phyloP scores from a whole-genome alignment of 2,888 invertebrate species.

The Strigamia transsilvanica region DNA sequence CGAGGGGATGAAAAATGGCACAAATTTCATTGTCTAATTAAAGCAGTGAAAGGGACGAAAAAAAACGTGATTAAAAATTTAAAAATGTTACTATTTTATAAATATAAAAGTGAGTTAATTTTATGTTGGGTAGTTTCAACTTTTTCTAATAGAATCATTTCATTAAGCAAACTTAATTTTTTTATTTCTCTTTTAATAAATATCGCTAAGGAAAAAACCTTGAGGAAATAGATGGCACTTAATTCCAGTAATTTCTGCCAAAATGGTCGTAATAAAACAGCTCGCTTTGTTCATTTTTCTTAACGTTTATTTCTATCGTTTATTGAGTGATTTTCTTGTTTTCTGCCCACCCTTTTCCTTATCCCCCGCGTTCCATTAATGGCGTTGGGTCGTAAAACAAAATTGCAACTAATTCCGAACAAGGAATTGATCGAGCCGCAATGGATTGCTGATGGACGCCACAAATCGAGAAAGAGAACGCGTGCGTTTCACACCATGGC shows the following conservation, averaged over 20 bases:
- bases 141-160: not conserved
- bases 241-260: not conserved
- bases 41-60: not conserved
- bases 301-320: constrained; percentile 8
- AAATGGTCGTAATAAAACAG: not conserved
- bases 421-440: constrained; percentile 3
- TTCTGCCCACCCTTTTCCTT: constrained; percentile 8
- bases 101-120: not conserved
- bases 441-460: constrained; percentile 8
- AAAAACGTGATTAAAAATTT: not conserved
- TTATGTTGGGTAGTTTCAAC: not conserved
- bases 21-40: not conserved
- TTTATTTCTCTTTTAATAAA: no score
- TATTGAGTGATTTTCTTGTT: constrained; percentile 8
- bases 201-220: not conserved
- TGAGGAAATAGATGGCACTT: not conserved
- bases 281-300: not conserved
- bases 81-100: not conserved
- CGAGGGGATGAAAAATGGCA: not conserved
- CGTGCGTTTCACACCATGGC: constrained; percentile 3
- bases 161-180: no score
- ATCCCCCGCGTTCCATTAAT: constrained; percentile 8
- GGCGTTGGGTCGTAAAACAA: constrained; percentile 8
- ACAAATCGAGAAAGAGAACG: constrained; percentile 8
- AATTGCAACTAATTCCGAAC: constrained; percentile 8